These are phyloP conservation scores for Lateolabrax maculatus DNA, from an alignment of 2,797 vertebrate genomes.

Conservation along the genomic window DNA sequence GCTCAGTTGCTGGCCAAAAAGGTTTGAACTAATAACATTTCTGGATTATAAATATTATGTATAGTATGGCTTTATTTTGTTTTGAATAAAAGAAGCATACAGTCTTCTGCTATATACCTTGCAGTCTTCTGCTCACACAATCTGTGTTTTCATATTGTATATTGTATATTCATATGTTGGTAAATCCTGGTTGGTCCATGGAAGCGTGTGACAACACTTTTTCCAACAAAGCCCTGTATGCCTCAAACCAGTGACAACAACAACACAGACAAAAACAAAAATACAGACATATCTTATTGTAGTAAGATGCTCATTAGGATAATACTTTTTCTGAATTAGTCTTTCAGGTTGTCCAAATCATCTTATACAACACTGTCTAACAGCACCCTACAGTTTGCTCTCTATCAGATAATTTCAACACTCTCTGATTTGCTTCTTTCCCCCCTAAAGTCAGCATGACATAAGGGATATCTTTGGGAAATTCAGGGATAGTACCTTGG, in stretches of 20 bases:
- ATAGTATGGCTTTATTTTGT: background rate
- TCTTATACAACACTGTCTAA: background rate
- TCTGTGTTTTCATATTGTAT: too few species aligned
- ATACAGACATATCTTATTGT: background rate
- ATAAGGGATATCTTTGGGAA: background rate
- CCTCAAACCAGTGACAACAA: background rate
- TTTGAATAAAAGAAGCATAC: background rate
- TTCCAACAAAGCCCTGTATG: background rate
- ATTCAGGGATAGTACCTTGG: too few species aligned
- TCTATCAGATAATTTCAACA: background rate
- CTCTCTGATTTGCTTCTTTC: too few species aligned
- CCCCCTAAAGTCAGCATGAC: background rate
- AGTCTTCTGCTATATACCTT: background rate
- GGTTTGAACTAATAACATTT: constrained; percentile 13
- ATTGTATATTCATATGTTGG: background rate
- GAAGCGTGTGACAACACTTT: too few species aligned
- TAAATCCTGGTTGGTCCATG: background rate
- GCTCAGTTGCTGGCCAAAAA: background rate
- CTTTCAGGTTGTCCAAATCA: background rate
- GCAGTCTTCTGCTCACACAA: too few species aligned
- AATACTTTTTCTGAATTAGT: background rate
- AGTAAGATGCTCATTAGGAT: background rate
- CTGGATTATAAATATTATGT: background rate
- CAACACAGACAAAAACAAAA: background rate
- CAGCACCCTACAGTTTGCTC: background rate